phyloP scores from a whole-genome alignment of 2,888 invertebrate species.

The Stenurella melanura region DNA sequence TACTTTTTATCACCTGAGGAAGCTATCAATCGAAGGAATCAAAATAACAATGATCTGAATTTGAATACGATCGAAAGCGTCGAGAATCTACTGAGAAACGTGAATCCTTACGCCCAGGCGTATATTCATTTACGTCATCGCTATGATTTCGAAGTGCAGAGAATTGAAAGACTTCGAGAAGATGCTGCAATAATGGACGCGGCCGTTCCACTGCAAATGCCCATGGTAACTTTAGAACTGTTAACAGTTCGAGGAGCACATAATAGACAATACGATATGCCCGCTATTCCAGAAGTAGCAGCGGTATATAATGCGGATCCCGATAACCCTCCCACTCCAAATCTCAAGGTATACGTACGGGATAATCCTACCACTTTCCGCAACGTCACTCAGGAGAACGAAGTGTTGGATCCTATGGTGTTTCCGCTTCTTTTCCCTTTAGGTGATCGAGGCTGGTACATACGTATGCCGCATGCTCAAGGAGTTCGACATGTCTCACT shows the following conservation, averaged over 20 bases:
- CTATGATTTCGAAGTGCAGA: background rate
- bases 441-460: background rate
- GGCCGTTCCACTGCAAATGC: no score
- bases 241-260: background rate
- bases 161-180: background rate
- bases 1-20: slow-evolving; percentile 4
- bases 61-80: background rate
- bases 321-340: background rate
- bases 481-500: background rate
- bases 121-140: slow-evolving; percentile 11
- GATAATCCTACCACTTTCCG: no score
- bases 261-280: slow-evolving; percentile 7
- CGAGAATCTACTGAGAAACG: background rate
- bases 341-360: background rate
- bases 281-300: background rate
- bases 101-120: slow-evolving; percentile 2
- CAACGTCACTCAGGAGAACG: no score
- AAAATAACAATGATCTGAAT: background rate
- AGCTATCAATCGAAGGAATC: background rate
- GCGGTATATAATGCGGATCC: background rate
- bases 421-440: background rate
- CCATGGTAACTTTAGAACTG: no score
- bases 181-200: background rate
- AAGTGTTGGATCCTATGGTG: background rate
- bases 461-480: background rate